phyloP scores from a whole-genome alignment of 92 coral and sea anemone species.

The Blastomussa wellsi region DNA sequence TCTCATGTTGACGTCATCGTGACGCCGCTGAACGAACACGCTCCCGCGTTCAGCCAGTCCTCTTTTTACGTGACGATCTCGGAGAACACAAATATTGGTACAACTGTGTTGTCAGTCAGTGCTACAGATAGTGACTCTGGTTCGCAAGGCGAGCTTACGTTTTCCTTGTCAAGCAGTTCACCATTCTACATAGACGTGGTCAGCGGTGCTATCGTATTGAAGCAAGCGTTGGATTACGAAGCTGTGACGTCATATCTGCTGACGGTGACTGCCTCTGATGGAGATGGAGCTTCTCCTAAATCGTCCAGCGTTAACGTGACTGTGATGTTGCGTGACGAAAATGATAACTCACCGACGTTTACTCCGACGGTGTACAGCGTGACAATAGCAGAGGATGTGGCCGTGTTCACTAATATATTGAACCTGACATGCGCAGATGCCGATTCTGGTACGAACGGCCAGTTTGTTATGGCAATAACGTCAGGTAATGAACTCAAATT shows the following conservation, averaged over 20 bases:
- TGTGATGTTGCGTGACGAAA: constrained; percentile 61
- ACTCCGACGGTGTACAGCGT: constrained; percentile 64
- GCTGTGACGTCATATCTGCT: constrained; percentile 51
- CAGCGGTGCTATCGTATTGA: constrained; percentile 63
- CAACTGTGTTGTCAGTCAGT: constrained; percentile 47
- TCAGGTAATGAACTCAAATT: constrained; percentile 45
- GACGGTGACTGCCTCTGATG: constrained; percentile 67
- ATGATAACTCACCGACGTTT: constrained; percentile 77
- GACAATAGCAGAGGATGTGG: constrained; percentile 64
- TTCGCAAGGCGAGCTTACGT: constrained; percentile 54
- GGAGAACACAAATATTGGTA: constrained; percentile 50
- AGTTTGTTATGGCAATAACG: constrained; percentile 60
- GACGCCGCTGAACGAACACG: constrained; percentile 59
- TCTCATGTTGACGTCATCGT: constrained; percentile 64
- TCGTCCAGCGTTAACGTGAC: constrained; percentile 56
- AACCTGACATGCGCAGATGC: constrained; percentile 71
- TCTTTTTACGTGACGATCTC: constrained; percentile 55
- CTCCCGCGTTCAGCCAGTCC: constrained; percentile 64
- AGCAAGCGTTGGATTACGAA: constrained; percentile 69
- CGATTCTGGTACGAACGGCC: constrained; percentile 72
- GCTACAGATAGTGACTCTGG: constrained; percentile 64
- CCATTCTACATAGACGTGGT: constrained; percentile 62
- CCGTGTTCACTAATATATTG: constrained; percentile 57
- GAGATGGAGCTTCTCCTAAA: constrained; percentile 57
- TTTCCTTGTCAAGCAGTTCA: constrained; percentile 56